These are phyloP conservation scores for Merops nubicus DNA, from an alignment of 2,113 vertebrate genomes.

Conservation along the genomic window DNA sequence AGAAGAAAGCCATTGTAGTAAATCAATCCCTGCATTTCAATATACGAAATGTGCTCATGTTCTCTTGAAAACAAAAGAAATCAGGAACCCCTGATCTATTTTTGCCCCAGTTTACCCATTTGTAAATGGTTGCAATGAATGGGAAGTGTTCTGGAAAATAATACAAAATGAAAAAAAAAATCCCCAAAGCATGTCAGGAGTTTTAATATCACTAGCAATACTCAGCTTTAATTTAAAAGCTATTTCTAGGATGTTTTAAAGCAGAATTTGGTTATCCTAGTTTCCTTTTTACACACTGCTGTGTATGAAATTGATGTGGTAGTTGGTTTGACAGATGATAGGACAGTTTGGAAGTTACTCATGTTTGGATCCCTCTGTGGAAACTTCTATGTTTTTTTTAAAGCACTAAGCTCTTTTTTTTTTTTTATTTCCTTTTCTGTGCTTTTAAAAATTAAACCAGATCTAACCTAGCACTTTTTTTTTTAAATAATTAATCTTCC, in stretches of 20 bases:
- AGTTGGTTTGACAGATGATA: slow-evolving; percentile 10
- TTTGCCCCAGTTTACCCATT: neutral
- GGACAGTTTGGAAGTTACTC: slow-evolving; percentile 4
- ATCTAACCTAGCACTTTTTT: neutral
- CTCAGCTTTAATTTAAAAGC: neutral
- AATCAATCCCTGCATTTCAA: neutral
- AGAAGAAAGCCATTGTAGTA: neutral
- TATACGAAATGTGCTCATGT: neutral
- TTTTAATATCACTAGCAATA: neutral
- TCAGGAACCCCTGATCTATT: neutral
- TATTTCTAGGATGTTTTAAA: neutral
- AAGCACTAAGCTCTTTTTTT: neutral
- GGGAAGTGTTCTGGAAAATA: neutral
- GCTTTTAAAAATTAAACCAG: neutral
- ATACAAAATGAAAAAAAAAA: neutral
- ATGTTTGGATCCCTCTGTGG: neutral
- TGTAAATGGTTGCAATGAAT: neutral
- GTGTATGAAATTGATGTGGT: neutral
- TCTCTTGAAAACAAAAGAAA: neutral
- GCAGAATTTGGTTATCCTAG: neutral
- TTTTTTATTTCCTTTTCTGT: no score
- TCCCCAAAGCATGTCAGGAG: neutral
- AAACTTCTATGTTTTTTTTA: neutral
- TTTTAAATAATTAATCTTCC: neutral
- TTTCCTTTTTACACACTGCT: neutral